These are phyloP conservation scores for Tiphia femorata DNA, from an alignment of 2,888 invertebrate genomes.

Conservation along the genomic window DNA sequence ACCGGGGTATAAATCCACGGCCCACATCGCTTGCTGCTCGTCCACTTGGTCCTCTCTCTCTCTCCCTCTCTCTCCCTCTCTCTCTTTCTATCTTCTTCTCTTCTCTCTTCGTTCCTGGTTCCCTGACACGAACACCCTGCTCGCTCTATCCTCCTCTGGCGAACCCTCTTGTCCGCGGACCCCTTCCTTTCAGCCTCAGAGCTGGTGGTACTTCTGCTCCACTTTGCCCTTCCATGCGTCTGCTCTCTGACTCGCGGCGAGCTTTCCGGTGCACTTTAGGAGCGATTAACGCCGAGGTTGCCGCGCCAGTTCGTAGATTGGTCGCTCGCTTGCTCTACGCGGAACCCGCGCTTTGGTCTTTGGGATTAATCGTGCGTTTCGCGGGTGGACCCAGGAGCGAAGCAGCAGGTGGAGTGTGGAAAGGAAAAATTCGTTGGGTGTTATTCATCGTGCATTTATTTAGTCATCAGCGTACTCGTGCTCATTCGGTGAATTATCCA, in stretches of 20 bases:
- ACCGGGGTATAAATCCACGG: constrained; percentile 67
- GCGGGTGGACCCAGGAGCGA: too few species aligned
- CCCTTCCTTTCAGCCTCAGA: constrained; percentile 14
- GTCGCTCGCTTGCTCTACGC: too few species aligned
- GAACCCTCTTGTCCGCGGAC: constrained; percentile 6
- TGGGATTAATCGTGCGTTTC: too few species aligned
- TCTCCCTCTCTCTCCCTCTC: constrained; percentile 21
- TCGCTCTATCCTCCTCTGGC: constrained; percentile 7
- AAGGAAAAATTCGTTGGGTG: too few species aligned
- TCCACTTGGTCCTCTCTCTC: constrained; percentile 27
- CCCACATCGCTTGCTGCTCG: constrained; percentile 60
- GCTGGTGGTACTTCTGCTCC: constrained; percentile 6
- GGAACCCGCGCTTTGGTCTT: too few species aligned
- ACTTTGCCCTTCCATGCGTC: too few species aligned
- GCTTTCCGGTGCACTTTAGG: too few species aligned
- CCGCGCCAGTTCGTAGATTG: too few species aligned
- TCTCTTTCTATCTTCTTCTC: constrained; percentile 13
- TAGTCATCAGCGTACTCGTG: neutral
- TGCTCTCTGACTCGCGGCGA: too few species aligned
- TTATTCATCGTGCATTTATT: too few species aligned
- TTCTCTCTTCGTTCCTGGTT: neutral
- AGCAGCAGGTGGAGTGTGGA: too few species aligned
- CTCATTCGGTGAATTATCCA: neutral
- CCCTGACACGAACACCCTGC: constrained; percentile 15
- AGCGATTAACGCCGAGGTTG: too few species aligned